These are phyloP conservation scores for Creontiades dilutus DNA, from an alignment of 2,888 invertebrate genomes.

Conservation along the genomic window DNA sequence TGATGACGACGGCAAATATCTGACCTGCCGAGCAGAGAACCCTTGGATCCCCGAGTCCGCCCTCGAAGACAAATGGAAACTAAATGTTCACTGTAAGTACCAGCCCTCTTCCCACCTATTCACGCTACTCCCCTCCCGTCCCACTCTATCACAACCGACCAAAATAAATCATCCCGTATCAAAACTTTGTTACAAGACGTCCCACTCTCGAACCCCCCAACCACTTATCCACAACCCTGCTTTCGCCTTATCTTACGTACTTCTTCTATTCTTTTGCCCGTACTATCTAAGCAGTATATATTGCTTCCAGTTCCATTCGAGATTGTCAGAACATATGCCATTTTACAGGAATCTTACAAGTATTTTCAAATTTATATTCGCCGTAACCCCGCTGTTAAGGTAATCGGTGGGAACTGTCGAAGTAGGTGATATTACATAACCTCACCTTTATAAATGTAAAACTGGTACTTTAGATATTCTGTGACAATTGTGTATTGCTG, in stretches of 20 bases:
- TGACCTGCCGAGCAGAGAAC: conserved; percentile 93
- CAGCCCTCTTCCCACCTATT: not conserved
- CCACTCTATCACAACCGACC: not conserved
- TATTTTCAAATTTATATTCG: not conserved
- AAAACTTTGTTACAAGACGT: conserved; percentile 59
- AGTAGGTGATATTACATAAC: too few species aligned
- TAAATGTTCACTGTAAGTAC: conserved; percentile 93
- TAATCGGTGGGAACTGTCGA: too few species aligned
- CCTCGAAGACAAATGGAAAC: conserved; percentile 91
- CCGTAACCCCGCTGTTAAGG: too few species aligned
- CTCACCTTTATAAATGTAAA: too few species aligned
- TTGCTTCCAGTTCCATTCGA: not conserved
- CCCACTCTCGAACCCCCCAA: not conserved
- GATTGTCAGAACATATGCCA: not conserved
- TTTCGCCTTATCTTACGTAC: not conserved
- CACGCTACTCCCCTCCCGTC: not conserved
- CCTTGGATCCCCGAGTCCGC: conserved; percentile 89
- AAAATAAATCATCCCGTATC: conserved; percentile 70
- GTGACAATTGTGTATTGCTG: too few species aligned
- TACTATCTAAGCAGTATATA: conserved; percentile 23
- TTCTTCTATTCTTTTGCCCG: not conserved
- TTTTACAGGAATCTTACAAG: not conserved
- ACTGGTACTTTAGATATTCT: too few species aligned
- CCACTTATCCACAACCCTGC: not conserved
- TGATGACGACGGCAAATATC: conserved; percentile 93